Conservation (phyloP, 2,888 invertebrate genomes). For the Drosophila anceps region DNA sequence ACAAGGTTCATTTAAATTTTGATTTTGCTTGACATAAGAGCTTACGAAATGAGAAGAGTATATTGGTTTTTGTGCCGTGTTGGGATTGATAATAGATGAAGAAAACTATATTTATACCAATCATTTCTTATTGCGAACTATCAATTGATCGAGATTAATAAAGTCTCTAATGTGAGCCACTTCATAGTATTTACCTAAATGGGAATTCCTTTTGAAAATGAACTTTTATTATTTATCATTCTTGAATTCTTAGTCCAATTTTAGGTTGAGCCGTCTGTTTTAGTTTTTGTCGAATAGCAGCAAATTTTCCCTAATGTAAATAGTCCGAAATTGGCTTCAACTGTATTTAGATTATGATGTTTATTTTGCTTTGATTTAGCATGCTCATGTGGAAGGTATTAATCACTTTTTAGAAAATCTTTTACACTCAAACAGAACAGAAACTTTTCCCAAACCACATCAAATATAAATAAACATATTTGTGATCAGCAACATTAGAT, state of each 20-base stretch:
- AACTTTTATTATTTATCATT: neutral
- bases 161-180: neutral
- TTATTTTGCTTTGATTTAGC: constrained; percentile 1
- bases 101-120: too few species aligned
- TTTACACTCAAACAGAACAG: neutral
- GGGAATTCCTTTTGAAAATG: neutral
- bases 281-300: constrained; percentile 1
- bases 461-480: constrained; percentile 5
- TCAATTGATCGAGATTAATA: too few species aligned
- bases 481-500: neutral
- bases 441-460: neutral
- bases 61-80: neutral
- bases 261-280: neutral
- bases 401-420: constrained; percentile 9
- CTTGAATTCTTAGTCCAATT: neutral
- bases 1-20: constrained; percentile 18
- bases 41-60: neutral
- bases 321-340: neutral
- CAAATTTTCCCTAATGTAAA: constrained; percentile 5
- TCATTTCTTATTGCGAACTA: too few species aligned
- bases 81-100: too few species aligned
- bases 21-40: neutral
- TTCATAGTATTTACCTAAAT: neutral
- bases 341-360: constrained; percentile 8
- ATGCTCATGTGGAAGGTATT: constrained; percentile 3